phyloP scores from a whole-genome alignment of 2,888 invertebrate genomes.

The Ochropacha duplaris region DNA sequence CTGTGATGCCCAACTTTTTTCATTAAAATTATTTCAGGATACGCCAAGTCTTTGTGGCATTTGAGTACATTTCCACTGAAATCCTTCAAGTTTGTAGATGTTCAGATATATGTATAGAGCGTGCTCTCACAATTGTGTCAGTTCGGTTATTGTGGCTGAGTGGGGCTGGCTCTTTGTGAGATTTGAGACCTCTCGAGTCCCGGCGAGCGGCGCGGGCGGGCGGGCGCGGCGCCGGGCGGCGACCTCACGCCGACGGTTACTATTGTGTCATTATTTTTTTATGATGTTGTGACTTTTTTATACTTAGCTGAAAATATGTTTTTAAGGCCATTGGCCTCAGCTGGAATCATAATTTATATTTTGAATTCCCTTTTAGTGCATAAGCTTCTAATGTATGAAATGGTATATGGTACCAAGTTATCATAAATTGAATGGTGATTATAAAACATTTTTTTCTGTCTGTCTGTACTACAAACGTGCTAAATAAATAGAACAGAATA shows the following conservation, averaged over 20 bases:
- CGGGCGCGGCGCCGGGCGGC: no score
- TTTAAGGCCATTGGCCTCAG: not conserved
- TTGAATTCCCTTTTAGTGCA: no score
- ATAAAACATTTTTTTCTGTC: not conserved
- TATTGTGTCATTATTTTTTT: not conserved
- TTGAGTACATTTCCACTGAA: not conserved
- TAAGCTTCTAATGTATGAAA: no score
- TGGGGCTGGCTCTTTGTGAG: conserved; percentile 5
- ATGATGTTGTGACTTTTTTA: not conserved
- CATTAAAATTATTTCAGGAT: not conserved
- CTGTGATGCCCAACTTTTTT: not conserved
- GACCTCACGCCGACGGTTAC: not conserved
- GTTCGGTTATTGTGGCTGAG: conserved; percentile 4
- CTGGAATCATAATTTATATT: not conserved
- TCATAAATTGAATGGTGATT: no score
- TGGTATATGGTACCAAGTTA: no score
- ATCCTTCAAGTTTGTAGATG: not conserved
- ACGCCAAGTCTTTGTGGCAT: not conserved
- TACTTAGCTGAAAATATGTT: not conserved
- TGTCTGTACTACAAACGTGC: not conserved
- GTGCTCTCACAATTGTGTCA: conserved; percentile 1
- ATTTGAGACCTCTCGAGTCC: conserved; percentile 2
- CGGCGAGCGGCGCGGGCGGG: not conserved
- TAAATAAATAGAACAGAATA: not conserved
- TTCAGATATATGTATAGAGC: not conserved